phyloP scores from a whole-genome alignment of 2,113 vertebrate genomes.

The Siphamia tubifer region DNA sequence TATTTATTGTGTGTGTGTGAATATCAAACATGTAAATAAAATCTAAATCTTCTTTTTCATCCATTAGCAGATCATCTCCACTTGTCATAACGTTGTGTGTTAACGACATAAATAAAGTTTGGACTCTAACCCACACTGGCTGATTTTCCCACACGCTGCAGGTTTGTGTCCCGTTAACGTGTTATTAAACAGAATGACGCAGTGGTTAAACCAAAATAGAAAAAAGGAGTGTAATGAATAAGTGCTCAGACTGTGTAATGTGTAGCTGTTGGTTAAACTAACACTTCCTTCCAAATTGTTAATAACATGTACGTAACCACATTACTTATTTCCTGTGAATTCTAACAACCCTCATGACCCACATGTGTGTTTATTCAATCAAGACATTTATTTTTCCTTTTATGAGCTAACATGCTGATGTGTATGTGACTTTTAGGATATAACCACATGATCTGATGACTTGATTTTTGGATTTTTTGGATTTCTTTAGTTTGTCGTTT shows the following conservation, averaged over 20 bases:
- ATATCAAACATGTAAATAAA: no score
- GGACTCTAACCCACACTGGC: no score
- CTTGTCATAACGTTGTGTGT: neutral
- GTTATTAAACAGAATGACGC: neutral
- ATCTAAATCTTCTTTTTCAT: no score
- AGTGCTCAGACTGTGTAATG: slow-evolving; percentile 16
- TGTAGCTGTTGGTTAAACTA: neutral
- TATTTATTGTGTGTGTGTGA: no score
- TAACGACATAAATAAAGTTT: neutral
- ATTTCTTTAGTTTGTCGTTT: no score
- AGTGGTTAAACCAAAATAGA: neutral
- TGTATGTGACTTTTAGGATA: neutral
- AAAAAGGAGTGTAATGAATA: neutral
- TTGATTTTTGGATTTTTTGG: neutral
- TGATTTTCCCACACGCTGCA: slow-evolving; percentile 17
- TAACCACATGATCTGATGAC: neutral
- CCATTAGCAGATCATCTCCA: no score
- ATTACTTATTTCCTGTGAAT: neutral
- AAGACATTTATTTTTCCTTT: neutral
- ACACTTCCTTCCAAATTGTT: slow-evolving; percentile 16
- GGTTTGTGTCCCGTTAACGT: neutral
- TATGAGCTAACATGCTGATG: neutral
- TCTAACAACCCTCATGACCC: neutral
- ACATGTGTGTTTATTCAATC: neutral
- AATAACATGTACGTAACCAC: neutral